Evolutionary conservation across 2,888 invertebrate genomes (phyloP).

Genomic region (Gerris lacustris): DNA sequence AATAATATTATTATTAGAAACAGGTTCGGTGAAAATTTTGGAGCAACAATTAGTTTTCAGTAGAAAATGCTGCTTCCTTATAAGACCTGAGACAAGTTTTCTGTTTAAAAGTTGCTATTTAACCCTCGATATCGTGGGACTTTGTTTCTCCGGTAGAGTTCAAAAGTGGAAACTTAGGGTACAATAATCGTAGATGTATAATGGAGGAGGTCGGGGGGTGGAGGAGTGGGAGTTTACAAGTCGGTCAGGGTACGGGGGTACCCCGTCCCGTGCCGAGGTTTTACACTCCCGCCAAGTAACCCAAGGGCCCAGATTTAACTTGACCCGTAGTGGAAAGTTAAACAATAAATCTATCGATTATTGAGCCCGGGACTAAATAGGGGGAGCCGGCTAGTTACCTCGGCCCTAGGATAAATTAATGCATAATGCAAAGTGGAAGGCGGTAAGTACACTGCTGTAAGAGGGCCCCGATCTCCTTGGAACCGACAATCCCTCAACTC

Average conservation of each 20-base stretch:
- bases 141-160: background rate
- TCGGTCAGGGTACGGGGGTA: background rate
- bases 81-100: too few relatives aligned
- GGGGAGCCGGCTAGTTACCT: background rate
- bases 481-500: conserved; percentile 1
- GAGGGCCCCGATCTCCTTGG: background rate
- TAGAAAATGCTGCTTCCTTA: too few relatives aligned
- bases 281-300: too few relatives aligned
- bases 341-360: conserved; percentile 5
- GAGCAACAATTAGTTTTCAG: too few relatives aligned
- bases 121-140: too few relatives aligned
- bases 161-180: conserved; percentile 2
- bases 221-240: background rate
- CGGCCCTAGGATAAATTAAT: conserved; percentile 8
- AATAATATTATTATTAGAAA: too few relatives aligned
- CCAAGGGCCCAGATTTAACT: background rate
- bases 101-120: too few relatives aligned
- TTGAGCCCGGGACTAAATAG: background rate
- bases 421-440: conserved; percentile 5
- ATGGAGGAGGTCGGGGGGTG: conserved; percentile 1
- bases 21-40: too few relatives aligned
- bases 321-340: conserved; percentile 3
- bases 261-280: too few relatives aligned
- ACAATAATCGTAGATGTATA: conserved; percentile 5
- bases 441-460: background rate